These are phyloP conservation scores for Toxotes chatareus DNA, from an alignment of 2,113 vertebrate genomes.

Conservation along the genomic window DNA sequence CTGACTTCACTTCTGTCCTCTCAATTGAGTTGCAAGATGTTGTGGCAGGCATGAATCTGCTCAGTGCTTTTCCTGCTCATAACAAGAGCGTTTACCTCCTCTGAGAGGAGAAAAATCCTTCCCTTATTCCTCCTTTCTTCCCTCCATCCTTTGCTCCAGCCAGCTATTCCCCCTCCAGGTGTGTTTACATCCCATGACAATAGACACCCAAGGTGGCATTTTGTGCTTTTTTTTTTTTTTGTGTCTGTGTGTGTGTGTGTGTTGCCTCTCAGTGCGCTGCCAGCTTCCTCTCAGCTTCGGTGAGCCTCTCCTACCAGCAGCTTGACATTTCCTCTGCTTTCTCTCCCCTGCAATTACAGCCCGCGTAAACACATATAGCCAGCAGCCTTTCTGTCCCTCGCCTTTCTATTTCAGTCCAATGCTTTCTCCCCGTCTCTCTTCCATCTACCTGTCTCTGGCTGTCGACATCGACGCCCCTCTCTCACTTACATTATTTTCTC, in stretches of 20 bases:
- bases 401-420: conserved; percentile 54
- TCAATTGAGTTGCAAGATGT: neutral
- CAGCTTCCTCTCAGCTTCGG: conserved; percentile 42
- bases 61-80: neutral
- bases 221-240: neutral
- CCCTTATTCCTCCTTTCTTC: neutral
- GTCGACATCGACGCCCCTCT: neutral
- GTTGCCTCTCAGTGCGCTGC: conserved; percentile 1
- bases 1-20: neutral
- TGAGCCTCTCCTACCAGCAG: conserved; percentile 57
- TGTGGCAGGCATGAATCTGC: neutral
- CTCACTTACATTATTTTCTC: conserved; percentile 3
- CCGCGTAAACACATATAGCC: conserved; percentile 61
- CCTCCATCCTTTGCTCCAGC: neutral
- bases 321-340: conserved; percentile 75
- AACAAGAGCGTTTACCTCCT: neutral
- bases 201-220: conserved; percentile 31
- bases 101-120: neutral
- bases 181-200: conserved; percentile 38
- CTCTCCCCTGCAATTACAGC: conserved; percentile 66
- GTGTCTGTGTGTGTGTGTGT: conserved; percentile 24
- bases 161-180: conserved; percentile 12
- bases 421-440: conserved; percentile 22
- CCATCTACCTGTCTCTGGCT: conserved; percentile 30
- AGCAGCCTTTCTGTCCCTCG: conserved; percentile 39